A percentile compares a stretch with the other conserved stretches of the same genome.
These are phyloP conservation scores for Alces alces DNA, from an alignment of 2,113 vertebrate genomes.

Conservation along the genomic window DNA sequence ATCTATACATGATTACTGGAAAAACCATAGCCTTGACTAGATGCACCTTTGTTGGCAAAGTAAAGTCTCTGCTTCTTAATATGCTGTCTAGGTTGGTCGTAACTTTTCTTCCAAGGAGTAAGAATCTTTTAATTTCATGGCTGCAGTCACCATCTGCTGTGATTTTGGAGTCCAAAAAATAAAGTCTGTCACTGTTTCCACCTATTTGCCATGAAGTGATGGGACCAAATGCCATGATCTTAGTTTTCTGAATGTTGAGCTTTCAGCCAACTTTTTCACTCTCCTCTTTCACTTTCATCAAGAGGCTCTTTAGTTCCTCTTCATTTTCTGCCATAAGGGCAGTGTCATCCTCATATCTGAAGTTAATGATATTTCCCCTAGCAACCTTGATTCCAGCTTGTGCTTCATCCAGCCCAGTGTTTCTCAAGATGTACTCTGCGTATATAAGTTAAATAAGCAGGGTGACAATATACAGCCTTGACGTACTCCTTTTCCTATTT, in stretches of 20 bases:
- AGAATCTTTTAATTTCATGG: neutral
- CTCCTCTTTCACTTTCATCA: neutral
- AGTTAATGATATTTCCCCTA: neutral
- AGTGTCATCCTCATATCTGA: neutral
- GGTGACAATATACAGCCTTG: neutral
- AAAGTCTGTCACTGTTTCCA: neutral
- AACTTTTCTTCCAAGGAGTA: neutral
- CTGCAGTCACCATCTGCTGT: neutral
- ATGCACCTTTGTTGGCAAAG: neutral
- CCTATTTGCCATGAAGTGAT: neutral
- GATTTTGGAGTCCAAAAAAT: neutral
- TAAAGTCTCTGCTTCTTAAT: neutral
- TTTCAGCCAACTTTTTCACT: neutral
- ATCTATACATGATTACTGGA: neutral
- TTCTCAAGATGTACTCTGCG: neutral
- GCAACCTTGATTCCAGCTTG: neutral
- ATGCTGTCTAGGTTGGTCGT: neutral
- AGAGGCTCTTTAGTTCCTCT: neutral
- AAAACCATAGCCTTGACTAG: neutral
- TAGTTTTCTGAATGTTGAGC: neutral
- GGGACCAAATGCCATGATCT: neutral
- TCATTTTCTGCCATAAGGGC: neutral
- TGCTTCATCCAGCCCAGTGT: neutral
- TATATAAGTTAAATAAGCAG: neutral
- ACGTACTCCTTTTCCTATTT: accelerated